Evolutionary conservation across 1,140 invertebrate genomes (phyloP).

Genomic region (Cotesia glomerata): DNA sequence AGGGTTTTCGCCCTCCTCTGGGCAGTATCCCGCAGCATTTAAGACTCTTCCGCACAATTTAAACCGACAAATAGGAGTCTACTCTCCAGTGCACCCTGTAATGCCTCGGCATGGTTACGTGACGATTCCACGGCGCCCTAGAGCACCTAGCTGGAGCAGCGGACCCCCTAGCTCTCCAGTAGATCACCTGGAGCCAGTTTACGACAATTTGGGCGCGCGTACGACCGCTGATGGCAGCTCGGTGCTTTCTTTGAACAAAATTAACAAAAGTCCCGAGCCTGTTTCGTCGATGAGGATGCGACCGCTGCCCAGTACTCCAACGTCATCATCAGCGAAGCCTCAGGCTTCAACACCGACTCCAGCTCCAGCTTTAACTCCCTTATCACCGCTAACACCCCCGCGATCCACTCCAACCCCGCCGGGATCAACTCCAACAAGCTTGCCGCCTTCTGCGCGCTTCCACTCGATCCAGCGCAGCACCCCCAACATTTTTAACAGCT

Average conservation of each 20-base stretch:
- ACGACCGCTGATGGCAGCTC: slow-evolving; percentile 88
- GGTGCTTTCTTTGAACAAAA: slow-evolving; percentile 75
- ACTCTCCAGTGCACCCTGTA: slow-evolving; percentile 66
- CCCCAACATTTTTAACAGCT: slow-evolving; percentile 44
- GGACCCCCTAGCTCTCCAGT: slow-evolving; percentile 66
- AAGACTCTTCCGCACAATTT: slow-evolving; percentile 76
- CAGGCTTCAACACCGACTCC: no score
- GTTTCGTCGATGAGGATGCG: slow-evolving; percentile 55
- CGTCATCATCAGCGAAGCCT: slow-evolving; percentile 24
- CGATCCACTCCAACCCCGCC: slow-evolving; percentile 63
- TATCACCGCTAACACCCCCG: slow-evolving; percentile 61
- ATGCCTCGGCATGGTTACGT: slow-evolving; percentile 79
- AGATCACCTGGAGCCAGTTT: slow-evolving; percentile 74
- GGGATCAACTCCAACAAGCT: slow-evolving; percentile 49
- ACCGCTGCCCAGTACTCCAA: slow-evolving; percentile 66
- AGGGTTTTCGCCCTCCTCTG: slow-evolving; percentile 39
- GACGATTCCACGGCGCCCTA: slow-evolving; percentile 81
- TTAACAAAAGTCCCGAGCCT: slow-evolving; percentile 69
- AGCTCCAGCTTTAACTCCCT: slow-evolving; percentile 36
- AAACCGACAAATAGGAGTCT: slow-evolving; percentile 72
- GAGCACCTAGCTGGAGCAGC: slow-evolving; percentile 80
- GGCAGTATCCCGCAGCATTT: slow-evolving; percentile 62
- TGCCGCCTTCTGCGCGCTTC: slow-evolving; percentile 65
- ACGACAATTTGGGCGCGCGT: slow-evolving; percentile 81
- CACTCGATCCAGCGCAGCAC: slow-evolving; percentile 53